Percentiles rank a stretch among this genome's conserved stretches.
These are phyloP conservation scores for Allygus modestus DNA, from an alignment of 2,888 invertebrate species.

Conservation along the genomic window DNA sequence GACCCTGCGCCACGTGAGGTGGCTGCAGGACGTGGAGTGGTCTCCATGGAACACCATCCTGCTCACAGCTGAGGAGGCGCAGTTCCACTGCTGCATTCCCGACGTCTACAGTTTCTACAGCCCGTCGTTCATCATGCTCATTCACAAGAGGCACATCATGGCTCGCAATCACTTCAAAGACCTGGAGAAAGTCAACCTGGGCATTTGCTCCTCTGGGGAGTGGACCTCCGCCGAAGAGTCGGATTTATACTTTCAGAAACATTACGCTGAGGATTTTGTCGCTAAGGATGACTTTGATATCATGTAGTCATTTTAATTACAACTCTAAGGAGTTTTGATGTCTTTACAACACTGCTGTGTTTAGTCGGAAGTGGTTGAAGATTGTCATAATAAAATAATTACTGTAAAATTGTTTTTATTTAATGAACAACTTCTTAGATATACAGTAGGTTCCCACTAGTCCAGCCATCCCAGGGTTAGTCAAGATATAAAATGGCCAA, in stretches of 20 bases:
- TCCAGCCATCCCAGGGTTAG: too few species aligned
- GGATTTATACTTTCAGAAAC: not conserved
- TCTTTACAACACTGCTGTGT: not conserved
- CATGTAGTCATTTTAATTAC: not conserved
- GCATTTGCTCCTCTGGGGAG: not conserved
- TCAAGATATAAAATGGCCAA: too few species aligned
- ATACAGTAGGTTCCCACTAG: too few species aligned
- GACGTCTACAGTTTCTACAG: constrained; percentile 53
- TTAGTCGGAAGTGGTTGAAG: not conserved
- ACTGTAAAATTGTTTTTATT: too few species aligned
- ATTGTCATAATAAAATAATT: too few species aligned
- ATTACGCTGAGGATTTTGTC: not conserved
- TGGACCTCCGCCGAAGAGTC: not conserved
- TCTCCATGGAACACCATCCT: constrained; percentile 97
- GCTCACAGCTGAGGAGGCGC: constrained; percentile 89
- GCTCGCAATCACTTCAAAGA: not conserved
- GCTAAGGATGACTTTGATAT: not conserved
- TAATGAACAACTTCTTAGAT: too few species aligned
- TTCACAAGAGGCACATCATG: not conserved
- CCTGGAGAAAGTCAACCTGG: not conserved
- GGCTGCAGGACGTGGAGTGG: constrained; percentile 89
- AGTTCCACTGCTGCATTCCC: constrained; percentile 81
- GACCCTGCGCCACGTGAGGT: constrained; percentile 86
- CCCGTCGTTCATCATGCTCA: not conserved
- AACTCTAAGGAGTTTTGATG: not conserved